These are phyloP conservation scores for Phoxinus dragarum DNA, from an alignment of 2,797 vertebrate species.

Conservation along the genomic window DNA sequence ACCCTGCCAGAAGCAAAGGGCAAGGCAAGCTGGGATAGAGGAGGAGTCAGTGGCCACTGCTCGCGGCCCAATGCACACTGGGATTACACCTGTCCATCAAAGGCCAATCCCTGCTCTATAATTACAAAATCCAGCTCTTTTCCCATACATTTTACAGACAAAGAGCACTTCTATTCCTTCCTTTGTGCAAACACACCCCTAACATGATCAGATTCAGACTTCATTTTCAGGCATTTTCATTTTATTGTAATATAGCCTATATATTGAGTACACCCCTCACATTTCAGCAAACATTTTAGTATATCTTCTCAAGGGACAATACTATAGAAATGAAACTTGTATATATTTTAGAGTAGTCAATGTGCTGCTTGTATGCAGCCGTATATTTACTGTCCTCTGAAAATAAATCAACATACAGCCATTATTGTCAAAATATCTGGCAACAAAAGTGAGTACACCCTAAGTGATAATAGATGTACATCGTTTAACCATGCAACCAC, in stretches of 20 bases:
- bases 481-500: too few relatives aligned
- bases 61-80: constrained; percentile 59
- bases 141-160: constrained; percentile 46
- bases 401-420: too few relatives aligned
- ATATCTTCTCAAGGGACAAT: too few relatives aligned
- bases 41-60: constrained; percentile 57
- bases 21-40: constrained; percentile 20
- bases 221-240: background rate
- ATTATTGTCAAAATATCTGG: too few relatives aligned
- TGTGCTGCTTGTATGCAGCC: too few relatives aligned
- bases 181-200: constrained; percentile 11
- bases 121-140: constrained; percentile 62
- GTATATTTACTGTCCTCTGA: too few relatives aligned
- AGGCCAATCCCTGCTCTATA: constrained; percentile 47
- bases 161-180: constrained; percentile 40
- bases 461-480: too few relatives aligned
- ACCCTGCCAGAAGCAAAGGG: constrained; percentile 62
- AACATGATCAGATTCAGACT: background rate
- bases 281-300: too few relatives aligned
- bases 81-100: constrained; percentile 66
- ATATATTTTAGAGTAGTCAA: too few relatives aligned
- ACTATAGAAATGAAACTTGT: too few relatives aligned
- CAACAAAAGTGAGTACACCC: too few relatives aligned
- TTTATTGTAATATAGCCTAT: background rate
- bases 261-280: too few relatives aligned